A percentile compares a stretch with the other conserved stretches of the same genome.
Conservation (phyloP, 2,113 vertebrate species). For the Calidris pygmaea region DNA sequence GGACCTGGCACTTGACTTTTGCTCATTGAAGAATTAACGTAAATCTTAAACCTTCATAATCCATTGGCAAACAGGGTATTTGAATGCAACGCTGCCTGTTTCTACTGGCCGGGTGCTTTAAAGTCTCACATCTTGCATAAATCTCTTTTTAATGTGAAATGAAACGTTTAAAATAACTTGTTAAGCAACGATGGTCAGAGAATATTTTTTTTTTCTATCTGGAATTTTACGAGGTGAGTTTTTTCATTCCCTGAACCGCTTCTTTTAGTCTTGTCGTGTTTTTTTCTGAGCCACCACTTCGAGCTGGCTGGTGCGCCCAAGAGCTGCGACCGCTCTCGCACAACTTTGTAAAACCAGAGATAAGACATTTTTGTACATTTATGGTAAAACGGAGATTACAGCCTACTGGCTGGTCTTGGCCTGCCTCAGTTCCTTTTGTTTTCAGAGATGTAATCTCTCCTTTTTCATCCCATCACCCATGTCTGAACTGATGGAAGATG, state of each 20-base stretch:
- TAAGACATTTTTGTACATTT: conserved; percentile 73
- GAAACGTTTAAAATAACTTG: conserved; percentile 24
- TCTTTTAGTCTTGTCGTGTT: neutral
- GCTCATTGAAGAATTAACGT: neutral
- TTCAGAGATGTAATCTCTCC: conserved; percentile 58
- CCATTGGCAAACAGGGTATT: neutral
- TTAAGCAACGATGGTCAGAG: neutral
- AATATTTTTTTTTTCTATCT: neutral
- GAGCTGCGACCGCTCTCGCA: neutral
- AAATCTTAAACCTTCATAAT: conserved; percentile 6
- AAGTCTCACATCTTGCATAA: conserved; percentile 10
- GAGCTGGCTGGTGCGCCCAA: neutral
- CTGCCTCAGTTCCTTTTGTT: conserved; percentile 54
- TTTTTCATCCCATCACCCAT: conserved; percentile 61
- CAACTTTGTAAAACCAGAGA: conserved; percentile 48
- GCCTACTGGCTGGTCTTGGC: conserved; percentile 30
- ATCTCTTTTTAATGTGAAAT: conserved; percentile 9
- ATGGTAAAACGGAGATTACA: conserved; percentile 69
- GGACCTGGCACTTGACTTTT: conserved; percentile 44
- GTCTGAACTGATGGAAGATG: conserved; percentile 66
- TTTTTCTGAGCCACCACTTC: conserved; percentile 52
- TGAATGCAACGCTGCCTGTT: neutral
- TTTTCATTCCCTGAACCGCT: neutral
- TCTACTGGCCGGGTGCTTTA: conserved; percentile 5
- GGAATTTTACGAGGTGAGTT: neutral